Evolutionary conservation across 2,113 vertebrate genomes (phyloP).

Genomic region (Hystrix brachyura): DNA sequence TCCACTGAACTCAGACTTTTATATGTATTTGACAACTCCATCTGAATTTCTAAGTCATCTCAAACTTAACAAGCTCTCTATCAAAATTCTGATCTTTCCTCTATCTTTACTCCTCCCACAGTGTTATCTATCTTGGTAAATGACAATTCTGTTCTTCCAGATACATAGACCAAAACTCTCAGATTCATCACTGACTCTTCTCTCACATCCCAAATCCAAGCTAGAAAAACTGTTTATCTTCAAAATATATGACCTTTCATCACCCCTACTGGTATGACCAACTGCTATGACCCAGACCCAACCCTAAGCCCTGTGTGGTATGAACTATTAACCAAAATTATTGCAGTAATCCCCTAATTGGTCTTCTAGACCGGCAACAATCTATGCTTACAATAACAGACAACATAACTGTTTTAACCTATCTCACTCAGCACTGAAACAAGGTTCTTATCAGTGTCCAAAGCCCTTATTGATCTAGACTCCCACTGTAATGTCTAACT

Average conservation of each 20-base stretch:
- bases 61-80: background rate
- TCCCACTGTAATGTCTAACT: background rate
- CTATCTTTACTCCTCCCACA: background rate
- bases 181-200: background rate
- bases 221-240: background rate
- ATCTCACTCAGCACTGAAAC: background rate
- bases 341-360: background rate
- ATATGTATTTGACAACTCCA: background rate
- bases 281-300: background rate
- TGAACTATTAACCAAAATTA: background rate
- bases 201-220: background rate
- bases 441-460: background rate
- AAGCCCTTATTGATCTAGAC: background rate
- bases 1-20: background rate
- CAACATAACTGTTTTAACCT: background rate
- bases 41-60: background rate
- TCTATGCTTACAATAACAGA: background rate
- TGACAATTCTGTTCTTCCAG: background rate
- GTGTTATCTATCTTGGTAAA: background rate
- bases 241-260: background rate
- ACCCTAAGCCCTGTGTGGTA: background rate
- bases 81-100: background rate
- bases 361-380: background rate
- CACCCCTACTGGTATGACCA: background rate
- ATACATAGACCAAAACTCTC: background rate